These are phyloP conservation scores for Halictus quadricinctus DNA, from an alignment of 2,888 invertebrate species.

Conservation along the genomic window DNA sequence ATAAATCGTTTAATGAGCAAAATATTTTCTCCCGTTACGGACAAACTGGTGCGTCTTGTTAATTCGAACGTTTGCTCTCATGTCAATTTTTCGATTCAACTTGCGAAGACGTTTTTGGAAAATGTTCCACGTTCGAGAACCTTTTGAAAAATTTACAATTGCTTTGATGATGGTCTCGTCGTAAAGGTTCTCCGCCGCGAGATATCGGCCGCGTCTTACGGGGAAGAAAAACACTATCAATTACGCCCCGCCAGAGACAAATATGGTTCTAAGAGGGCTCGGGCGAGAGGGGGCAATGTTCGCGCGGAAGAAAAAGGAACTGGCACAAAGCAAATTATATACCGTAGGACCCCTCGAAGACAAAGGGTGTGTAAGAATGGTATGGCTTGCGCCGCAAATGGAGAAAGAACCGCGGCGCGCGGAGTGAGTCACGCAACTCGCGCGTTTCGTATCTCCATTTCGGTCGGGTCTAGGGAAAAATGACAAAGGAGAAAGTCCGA, in stretches of 20 bases:
- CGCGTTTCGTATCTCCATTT: slow-evolving; percentile 18
- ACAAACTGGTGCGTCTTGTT: no score
- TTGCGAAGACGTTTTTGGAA: no score
- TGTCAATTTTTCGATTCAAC: no score
- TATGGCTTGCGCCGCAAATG: slow-evolving; percentile 34
- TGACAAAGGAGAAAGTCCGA: slow-evolving; percentile 43
- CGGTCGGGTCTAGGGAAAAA: slow-evolving; percentile 19
- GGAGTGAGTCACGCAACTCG: slow-evolving; percentile 44
- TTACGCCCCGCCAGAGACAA: not conserved
- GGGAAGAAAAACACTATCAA: not conserved
- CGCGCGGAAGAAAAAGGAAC: slow-evolving; percentile 4
- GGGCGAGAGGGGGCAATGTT: not conserved
- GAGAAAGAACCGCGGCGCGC: slow-evolving; percentile 14
- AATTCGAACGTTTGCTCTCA: no score
- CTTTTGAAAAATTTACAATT: no score
- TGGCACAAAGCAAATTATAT: slow-evolving; percentile 21
- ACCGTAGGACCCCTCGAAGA: slow-evolving; percentile 30
- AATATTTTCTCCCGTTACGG: no score
- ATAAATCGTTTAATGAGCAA: no score
- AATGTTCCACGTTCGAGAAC: not conserved
- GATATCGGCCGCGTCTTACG: not conserved
- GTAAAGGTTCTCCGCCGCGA: not conserved
- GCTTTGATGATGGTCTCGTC: no score
- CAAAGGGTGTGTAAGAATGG: slow-evolving; percentile 30
- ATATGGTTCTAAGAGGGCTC: not conserved